Conservation (phyloP, 2,113 vertebrate species). For the Tachysurus vachellii region DNA sequence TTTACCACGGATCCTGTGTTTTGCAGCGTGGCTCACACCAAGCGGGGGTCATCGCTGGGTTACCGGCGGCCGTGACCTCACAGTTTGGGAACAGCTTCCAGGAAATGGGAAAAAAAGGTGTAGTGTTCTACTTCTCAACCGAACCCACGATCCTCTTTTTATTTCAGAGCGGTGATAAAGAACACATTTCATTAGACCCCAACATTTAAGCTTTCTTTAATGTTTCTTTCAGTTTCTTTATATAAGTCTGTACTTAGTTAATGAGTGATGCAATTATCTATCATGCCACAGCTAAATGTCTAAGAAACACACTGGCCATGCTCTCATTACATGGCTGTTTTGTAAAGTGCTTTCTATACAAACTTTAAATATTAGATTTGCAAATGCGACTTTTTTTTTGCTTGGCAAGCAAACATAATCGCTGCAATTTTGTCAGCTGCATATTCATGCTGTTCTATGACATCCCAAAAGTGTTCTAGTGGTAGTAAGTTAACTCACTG, state of each 20-base stretch:
- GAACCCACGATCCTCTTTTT: neutral
- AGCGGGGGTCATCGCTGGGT: slow-evolving; percentile 80
- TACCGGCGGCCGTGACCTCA: slow-evolving; percentile 70
- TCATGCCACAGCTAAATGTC: neutral
- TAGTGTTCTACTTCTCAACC: neutral
- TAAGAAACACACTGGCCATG: neutral
- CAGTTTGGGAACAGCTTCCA: slow-evolving; percentile 78
- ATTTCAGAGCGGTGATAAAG: neutral
- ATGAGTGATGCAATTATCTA: neutral
- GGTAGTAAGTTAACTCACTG: no score
- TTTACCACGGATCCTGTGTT: slow-evolving; percentile 73
- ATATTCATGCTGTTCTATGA: neutral
- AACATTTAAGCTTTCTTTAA: neutral
- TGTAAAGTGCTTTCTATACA: neutral
- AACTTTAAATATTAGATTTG: neutral
- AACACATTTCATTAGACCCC: neutral
- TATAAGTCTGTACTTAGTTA: neutral
- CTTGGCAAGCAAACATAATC: slow-evolving; percentile 7
- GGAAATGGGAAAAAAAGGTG: slow-evolving; percentile 71
- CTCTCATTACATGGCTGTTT: neutral
- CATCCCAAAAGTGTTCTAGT: neutral
- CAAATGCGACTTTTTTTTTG: neutral
- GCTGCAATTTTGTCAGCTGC: neutral
- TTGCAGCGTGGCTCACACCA: slow-evolving; percentile 73
- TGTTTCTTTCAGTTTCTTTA: no score